phyloP scores from a whole-genome alignment of 1,140 invertebrate genomes.

The Cotesia vestalis region DNA sequence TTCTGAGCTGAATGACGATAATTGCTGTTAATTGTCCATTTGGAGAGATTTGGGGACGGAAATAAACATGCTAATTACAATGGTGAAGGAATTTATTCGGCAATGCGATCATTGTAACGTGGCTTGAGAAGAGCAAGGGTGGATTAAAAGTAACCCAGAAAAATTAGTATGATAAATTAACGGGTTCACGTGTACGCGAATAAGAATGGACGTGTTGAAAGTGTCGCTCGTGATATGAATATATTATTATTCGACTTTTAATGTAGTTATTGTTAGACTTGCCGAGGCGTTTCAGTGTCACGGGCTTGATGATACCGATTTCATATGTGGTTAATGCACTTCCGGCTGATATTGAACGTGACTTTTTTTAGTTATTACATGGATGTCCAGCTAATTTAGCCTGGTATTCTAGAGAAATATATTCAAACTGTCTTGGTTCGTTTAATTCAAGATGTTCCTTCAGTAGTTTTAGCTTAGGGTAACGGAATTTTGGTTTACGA shows the following conservation, averaged over 20 bases:
- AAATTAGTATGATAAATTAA: constrained; percentile 40
- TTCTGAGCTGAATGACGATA: no score
- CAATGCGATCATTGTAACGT: constrained; percentile 9
- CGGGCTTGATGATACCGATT: neutral
- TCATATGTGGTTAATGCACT: neutral
- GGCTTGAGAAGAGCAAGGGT: constrained; percentile 44
- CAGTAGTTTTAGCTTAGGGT: no score
- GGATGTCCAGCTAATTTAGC: no score
- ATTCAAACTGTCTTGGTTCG: no score
- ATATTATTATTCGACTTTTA: constrained; percentile 36
- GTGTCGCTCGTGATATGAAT: constrained; percentile 57
- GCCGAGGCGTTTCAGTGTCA: constrained; percentile 42
- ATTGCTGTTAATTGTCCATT: no score
- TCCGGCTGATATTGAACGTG: neutral
- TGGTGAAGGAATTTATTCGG: no score
- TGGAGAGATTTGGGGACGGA: no score
- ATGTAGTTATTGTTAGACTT: no score
- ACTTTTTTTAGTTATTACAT: neutral
- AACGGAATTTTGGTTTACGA: no score
- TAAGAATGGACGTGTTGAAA: constrained; percentile 50
- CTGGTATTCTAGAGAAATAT: no score
- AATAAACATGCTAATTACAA: no score
- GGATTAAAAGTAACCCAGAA: constrained; percentile 48
- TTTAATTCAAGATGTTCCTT: no score
- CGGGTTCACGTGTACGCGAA: constrained; percentile 38